These are phyloP conservation scores for Mesorhabditis sp. DNA, from an alignment of 2,888 invertebrate species.

Conservation along the genomic window DNA sequence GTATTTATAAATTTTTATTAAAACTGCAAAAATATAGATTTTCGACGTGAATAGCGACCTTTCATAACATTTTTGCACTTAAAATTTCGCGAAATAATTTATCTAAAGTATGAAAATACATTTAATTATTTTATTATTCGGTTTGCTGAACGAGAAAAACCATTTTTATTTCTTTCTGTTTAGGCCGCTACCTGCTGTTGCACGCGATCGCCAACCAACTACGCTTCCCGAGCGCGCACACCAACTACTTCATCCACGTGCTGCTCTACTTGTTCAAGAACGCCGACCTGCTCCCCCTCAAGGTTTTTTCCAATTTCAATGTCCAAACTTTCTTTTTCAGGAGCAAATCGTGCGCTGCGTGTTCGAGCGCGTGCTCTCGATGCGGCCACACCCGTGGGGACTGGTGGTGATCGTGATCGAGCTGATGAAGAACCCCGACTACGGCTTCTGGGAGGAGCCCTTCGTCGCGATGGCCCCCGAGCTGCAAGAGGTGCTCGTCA, in stretches of 20 bases:
- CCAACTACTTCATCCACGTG: slow-evolving; percentile 96
- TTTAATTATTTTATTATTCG: too few relatives aligned
- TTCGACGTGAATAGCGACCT: neutral
- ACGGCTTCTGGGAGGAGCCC: slow-evolving; percentile 97
- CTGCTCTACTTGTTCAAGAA: slow-evolving; percentile 91
- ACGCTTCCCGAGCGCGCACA: slow-evolving; percentile 95
- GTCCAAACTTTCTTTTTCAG: too few relatives aligned
- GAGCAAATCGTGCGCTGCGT: too few relatives aligned
- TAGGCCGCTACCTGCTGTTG: slow-evolving; percentile 81
- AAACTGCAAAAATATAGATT: too few relatives aligned
- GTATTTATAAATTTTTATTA: too few relatives aligned
- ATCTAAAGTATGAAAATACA: too few relatives aligned
- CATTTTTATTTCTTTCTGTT: slow-evolving; percentile 9
- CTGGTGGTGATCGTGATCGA: slow-evolving; percentile 94
- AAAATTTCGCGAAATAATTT: too few relatives aligned
- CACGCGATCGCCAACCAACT: slow-evolving; percentile 96
- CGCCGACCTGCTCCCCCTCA: slow-evolving; percentile 47
- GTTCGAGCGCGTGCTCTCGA: slow-evolving; percentile 88
- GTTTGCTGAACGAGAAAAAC: too few relatives aligned
- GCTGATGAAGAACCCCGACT: slow-evolving; percentile 91
- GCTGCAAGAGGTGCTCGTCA: too few relatives aligned
- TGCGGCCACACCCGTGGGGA: slow-evolving; percentile 97
- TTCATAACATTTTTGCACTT: too few relatives aligned
- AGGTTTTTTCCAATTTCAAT: neutral
- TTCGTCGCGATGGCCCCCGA: slow-evolving; percentile 98